Conservation (phyloP, 2,797 vertebrate genomes). For the Poeciliopsis paucimaculata region DNA sequence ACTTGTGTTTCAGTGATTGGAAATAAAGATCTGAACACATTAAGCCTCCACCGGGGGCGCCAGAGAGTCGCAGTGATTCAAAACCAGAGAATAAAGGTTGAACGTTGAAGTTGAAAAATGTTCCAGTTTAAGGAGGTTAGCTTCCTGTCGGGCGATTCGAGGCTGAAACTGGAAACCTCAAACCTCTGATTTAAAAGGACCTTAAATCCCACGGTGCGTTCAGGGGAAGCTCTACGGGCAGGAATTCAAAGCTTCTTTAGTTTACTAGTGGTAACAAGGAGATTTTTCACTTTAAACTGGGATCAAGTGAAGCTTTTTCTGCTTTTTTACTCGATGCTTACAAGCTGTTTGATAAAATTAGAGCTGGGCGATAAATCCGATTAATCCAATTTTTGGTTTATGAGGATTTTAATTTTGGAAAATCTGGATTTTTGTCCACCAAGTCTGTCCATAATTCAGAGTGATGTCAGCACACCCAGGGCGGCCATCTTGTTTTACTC, state of each 20-base stretch:
- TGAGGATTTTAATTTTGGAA: no score
- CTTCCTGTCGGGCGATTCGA: background rate
- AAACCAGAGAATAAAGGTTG: background rate
- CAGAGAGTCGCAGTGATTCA: background rate
- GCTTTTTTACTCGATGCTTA: no score
- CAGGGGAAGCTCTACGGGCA: background rate
- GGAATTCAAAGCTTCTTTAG: slow-evolving; percentile 9
- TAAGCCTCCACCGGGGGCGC: background rate
- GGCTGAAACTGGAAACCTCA: background rate
- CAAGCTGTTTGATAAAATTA: no score
- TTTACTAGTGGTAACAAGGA: background rate
- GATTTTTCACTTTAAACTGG: slow-evolving; percentile 22
- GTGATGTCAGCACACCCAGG: no score
- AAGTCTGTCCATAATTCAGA: no score
- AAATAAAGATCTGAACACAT: background rate
- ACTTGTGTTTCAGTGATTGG: background rate
- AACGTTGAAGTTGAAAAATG: background rate
- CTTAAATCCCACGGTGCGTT: background rate
- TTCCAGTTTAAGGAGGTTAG: background rate
- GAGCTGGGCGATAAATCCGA: no score
- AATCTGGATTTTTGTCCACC: no score
- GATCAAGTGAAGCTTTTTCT: no score
- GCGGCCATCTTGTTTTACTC: no score
- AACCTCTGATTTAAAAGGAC: background rate
- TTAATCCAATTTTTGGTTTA: no score